Evolutionary conservation across 2,888 invertebrate species (phyloP).

Genomic region (Habroteleia sp.): DNA sequence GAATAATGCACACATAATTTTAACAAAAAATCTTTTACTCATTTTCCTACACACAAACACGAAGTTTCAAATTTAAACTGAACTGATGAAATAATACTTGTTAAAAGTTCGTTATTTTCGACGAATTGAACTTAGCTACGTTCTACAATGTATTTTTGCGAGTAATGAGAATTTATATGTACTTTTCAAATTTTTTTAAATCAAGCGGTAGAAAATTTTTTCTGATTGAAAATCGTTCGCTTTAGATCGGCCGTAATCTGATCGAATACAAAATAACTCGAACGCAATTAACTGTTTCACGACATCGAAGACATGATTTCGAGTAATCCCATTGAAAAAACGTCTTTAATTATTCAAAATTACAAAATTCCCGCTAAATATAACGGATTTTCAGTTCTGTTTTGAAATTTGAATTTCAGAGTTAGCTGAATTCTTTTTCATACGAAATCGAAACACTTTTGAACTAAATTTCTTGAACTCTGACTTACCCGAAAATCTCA

Average conservation of each 20-base stretch:
- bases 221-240: background rate
- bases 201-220: no score
- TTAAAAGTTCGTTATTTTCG: no score
- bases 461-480: no score
- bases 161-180: no score
- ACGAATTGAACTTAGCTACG: no score
- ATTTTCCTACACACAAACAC: no score
- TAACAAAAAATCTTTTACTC: background rate
- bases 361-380: constrained; percentile 34
- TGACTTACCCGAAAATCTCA: constrained; percentile 35
- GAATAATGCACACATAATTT: background rate
- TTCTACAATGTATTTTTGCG: no score
- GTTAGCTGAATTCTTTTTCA: no score
- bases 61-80: no score
- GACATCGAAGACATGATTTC: constrained; percentile 16
- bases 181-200: background rate
- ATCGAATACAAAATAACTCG: constrained; percentile 21
- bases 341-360: constrained; percentile 41
- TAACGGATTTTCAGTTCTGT: constrained; percentile 23
- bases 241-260: no score
- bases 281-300: constrained; percentile 28
- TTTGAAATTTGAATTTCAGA: constrained; percentile 6
- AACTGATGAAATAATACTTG: no score
- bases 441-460: no score
- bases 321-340: constrained; percentile 30